Percentiles rank a stretch among this genome's conserved stretches.
These are phyloP conservation scores for Myiagra hebetior DNA, from an alignment of 2,113 vertebrate species.

Conservation along the genomic window DNA sequence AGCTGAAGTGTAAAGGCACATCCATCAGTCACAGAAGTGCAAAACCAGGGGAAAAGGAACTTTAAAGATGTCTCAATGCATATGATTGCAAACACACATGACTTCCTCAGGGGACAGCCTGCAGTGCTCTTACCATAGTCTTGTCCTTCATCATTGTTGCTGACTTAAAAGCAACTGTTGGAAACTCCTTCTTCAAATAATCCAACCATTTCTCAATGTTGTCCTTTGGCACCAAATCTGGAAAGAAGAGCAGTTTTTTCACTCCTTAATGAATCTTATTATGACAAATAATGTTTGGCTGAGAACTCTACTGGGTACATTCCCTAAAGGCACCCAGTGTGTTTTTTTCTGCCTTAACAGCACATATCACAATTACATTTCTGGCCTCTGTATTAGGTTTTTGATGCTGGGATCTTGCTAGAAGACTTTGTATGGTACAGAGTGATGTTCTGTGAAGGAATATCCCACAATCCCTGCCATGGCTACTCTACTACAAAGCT, in stretches of 20 bases:
- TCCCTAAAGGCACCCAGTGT: not conserved
- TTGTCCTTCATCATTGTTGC: conserved; percentile 74
- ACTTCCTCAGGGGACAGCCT: not conserved
- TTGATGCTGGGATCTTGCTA: not conserved
- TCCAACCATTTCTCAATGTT: conserved; percentile 84
- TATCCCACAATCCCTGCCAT: not conserved
- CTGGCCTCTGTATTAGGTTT: not conserved
- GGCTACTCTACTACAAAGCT: not conserved
- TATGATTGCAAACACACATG: not conserved
- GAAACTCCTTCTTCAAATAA: conserved; percentile 85
- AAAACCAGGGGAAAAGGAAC: not conserved
- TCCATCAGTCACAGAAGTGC: not conserved
- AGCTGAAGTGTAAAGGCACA: not conserved
- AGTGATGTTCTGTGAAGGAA: not conserved
- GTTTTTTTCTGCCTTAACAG: not conserved
- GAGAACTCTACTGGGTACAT: not conserved
- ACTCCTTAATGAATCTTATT: not conserved
- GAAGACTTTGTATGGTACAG: not conserved
- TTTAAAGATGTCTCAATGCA: not conserved
- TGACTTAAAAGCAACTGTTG: conserved; percentile 88
- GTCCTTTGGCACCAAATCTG: conserved; percentile 91
- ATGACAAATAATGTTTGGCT: not conserved
- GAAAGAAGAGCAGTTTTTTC: not conserved
- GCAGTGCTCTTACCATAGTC: conserved; percentile 68
- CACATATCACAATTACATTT: not conserved